A percentile compares a stretch with the other conserved stretches of the same genome.
phyloP scores from a whole-genome alignment of 1,140 invertebrate genomes.

The Cotesia typhae region DNA sequence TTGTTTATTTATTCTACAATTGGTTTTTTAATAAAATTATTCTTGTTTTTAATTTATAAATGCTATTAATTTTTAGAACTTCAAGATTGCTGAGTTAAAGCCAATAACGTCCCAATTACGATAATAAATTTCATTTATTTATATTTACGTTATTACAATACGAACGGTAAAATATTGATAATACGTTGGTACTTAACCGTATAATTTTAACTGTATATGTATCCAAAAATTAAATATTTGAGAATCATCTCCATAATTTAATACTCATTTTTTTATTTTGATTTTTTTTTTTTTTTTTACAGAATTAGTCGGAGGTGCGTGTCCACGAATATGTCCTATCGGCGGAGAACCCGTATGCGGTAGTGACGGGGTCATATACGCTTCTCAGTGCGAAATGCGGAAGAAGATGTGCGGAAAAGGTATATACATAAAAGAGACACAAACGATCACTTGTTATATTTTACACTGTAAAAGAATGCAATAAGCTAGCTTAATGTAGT shows the following conservation, averaged over 20 bases:
- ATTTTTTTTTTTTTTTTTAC: conserved; percentile 39
- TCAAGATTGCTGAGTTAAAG: conserved; percentile 59
- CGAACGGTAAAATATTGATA: not conserved
- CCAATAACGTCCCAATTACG: conserved; percentile 39
- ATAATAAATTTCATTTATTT: not conserved
- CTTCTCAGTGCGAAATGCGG: conserved; percentile 89
- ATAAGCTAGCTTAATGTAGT: not conserved
- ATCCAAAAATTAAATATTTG: too few relatives aligned
- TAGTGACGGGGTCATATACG: conserved; percentile 86
- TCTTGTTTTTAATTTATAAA: conserved; percentile 51
- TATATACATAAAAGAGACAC: conserved; percentile 59
- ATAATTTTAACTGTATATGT: too few relatives aligned
- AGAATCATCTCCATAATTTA: too few relatives aligned
- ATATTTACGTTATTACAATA: conserved; percentile 1
- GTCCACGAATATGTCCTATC: conserved; percentile 81
- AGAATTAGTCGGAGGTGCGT: conserved; percentile 70
- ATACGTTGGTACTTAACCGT: not conserved
- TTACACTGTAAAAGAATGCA: not conserved
- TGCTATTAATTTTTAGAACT: conserved; percentile 56
- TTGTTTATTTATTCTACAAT: too few relatives aligned
- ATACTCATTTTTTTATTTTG: not conserved
- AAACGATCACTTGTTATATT: conserved; percentile 8
- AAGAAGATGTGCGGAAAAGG: conserved; percentile 91
- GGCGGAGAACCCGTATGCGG: conserved; percentile 87
- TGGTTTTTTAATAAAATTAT: too few relatives aligned